Evolutionary conservation across 2,797 vertebrate species (phyloP).

Genomic region (Buceros bicornis): DNA sequence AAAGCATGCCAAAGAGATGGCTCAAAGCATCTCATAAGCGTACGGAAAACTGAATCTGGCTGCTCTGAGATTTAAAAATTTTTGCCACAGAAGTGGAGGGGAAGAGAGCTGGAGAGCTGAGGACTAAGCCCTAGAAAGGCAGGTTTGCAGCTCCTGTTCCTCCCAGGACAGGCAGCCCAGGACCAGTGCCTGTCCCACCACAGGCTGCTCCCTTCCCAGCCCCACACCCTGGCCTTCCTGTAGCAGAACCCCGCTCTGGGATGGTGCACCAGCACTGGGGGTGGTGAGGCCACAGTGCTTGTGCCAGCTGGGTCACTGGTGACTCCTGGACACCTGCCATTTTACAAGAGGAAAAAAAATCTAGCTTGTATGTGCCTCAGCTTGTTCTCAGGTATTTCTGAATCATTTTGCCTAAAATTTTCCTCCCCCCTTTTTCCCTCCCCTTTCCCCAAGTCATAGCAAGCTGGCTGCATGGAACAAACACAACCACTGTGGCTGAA

Average conservation of each 20-base stretch:
- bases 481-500: background rate
- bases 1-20: background rate
- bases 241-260: background rate
- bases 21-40: background rate
- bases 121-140: background rate
- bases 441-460: background rate
- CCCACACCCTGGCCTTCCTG: background rate
- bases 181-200: accelerated
- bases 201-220: background rate
- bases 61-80: background rate
- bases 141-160: background rate
- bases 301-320: accelerated
- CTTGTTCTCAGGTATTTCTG: background rate
- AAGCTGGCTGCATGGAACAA: background rate
- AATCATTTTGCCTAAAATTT: background rate
- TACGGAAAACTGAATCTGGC: background rate
- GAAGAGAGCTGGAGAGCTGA: background rate
- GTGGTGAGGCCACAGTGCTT: background rate
- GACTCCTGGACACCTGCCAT: accelerated
- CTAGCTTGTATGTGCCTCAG: accelerated
- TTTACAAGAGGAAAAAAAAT: background rate
- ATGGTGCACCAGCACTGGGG: accelerated
- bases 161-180: background rate
- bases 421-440: too few species aligned
- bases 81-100: background rate